phyloP scores from a whole-genome alignment of 2,113 vertebrate species.

The Isichthys henryi region DNA sequence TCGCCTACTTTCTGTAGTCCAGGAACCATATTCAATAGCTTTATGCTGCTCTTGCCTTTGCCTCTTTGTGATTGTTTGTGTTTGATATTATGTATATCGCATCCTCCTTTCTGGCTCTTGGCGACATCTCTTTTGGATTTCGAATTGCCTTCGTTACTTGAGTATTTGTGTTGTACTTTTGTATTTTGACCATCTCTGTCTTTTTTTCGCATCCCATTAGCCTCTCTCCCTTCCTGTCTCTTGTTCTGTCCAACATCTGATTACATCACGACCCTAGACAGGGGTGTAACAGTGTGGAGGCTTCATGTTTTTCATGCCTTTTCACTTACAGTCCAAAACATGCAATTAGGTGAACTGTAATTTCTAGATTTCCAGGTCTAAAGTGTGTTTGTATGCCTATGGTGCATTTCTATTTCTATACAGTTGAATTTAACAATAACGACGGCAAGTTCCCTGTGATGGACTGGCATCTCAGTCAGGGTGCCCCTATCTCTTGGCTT shows the following conservation, averaged over 20 bases:
- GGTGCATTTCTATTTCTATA: background rate
- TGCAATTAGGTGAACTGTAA: no score
- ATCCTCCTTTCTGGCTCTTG: background rate
- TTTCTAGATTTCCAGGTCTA: no score
- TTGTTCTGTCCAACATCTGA: background rate
- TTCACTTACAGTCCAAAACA: background rate
- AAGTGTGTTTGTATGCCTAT: no score
- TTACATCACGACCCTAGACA: background rate
- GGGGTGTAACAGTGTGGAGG: background rate
- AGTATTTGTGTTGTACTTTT: background rate
- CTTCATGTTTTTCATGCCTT: background rate
- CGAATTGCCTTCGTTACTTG: background rate
- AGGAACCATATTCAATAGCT: background rate
- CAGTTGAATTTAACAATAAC: background rate
- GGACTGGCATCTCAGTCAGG: background rate
- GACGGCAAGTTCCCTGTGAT: background rate
- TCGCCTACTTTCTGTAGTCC: background rate
- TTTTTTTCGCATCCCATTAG: background rate
- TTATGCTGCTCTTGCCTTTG: background rate
- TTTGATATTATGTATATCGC: background rate
- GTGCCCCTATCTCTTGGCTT: background rate
- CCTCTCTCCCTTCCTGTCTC: background rate
- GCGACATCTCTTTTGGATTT: background rate
- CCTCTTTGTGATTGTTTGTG: background rate
- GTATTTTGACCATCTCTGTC: background rate